phyloP scores from a whole-genome alignment of 2,113 vertebrate species.

The Chaetodon trifascialis region DNA sequence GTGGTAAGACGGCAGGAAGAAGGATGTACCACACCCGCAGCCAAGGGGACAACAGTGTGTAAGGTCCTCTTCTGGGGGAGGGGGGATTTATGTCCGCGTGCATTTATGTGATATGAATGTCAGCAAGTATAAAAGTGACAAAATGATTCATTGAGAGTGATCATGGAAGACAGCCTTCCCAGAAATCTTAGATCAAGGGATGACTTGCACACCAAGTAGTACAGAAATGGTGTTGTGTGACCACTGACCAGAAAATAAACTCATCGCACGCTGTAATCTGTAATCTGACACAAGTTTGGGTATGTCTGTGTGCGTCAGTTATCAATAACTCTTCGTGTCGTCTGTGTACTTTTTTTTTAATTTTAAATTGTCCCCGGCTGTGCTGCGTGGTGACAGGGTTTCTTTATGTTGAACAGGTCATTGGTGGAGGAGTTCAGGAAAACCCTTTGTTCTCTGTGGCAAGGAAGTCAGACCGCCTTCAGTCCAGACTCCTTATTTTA shows the following conservation, averaged over 20 bases:
- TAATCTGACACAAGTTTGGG: no score
- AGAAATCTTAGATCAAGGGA: neutral
- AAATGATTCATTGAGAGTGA: neutral
- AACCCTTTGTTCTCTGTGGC: constrained; percentile 97
- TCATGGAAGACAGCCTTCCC: neutral
- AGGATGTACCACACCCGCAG: constrained; percentile 98
- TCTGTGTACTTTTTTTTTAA: neutral
- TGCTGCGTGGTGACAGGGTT: neutral
- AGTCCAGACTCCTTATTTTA: constrained; percentile 98
- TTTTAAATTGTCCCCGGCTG: neutral
- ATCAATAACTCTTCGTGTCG: no score
- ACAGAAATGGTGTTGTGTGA: neutral
- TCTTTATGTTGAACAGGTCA: constrained; percentile 85
- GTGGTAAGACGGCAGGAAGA: constrained; percentile 95
- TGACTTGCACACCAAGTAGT: no score
- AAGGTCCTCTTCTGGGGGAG: constrained; percentile 82
- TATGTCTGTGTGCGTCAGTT: no score
- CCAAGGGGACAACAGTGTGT: constrained; percentile 97
- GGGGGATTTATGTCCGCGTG: constrained; percentile 26
- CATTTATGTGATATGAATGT: constrained; percentile 25
- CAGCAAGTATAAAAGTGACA: constrained; percentile 6
- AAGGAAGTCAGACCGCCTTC: constrained; percentile 95
- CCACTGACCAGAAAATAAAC: neutral
- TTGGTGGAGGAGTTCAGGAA: constrained; percentile 99
- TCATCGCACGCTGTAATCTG: neutral